phyloP scores from a whole-genome alignment of 2,888 invertebrate species.

The Alviniconcha strummeri region DNA sequence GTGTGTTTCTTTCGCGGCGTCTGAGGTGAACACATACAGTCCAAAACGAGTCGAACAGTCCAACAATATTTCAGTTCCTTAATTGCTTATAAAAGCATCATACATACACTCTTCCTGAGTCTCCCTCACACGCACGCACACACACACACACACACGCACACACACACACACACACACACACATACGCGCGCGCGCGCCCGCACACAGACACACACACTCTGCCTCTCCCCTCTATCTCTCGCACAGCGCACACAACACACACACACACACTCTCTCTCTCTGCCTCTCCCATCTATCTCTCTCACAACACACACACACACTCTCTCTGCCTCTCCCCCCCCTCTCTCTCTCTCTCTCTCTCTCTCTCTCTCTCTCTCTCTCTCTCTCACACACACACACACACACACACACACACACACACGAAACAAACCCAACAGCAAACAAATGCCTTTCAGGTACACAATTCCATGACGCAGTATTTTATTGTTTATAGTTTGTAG shows the following conservation, averaged over 20 bases:
- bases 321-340: neutral
- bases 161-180: neutral
- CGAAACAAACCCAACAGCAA: no score
- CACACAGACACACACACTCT: neutral
- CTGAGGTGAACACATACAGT: no score
- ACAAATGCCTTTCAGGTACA: no score
- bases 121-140: neutral
- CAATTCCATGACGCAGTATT: no score
- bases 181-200: no score
- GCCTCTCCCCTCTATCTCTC: neutral
- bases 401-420: slow-evolving; percentile 12
- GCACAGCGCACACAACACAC: neutral
- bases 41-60: no score
- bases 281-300: neutral
- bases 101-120: neutral
- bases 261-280: neutral
- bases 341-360: slow-evolving; percentile 1
- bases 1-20: no score
- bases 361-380: neutral
- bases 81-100: no score
- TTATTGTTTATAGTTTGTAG: no score
- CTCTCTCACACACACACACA: neutral
- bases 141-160: no score
- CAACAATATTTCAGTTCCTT: no score
- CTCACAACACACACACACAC: neutral